Base-by-base conservation (phyloP, 1,140 invertebrate species). In the Rhynchophorus ferrugineus region DNA sequence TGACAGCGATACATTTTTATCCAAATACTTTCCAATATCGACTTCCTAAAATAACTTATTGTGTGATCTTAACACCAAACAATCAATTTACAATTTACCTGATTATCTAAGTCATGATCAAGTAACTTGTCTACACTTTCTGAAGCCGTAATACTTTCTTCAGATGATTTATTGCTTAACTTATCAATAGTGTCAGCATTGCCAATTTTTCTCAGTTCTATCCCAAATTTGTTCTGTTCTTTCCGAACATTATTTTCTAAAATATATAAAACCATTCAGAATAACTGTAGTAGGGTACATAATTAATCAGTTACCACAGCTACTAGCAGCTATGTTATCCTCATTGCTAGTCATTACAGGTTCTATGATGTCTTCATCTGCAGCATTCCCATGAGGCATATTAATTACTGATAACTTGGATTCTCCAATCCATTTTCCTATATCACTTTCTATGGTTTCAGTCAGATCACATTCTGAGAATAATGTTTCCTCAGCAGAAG, bases 1-100 rank as follows among this genome's bases (percentile, higher is more conserved):
- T 44, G 84, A 75, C 0, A 94, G 62, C 0, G 85, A 77, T 3
- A 83, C 68, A 58, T 84, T 80, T 6, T 72, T 66, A 62, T 89
- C 87, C 7, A 72, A 69, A 16, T 81, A 76, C 21, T 71, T 70
- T 1, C 87, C 87, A 56, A 90, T 80, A 48, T 82, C 75, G 35
- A 78, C 66, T 66, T 78, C 68, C 46, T 71, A 65, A 38, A 69
- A 67, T 34, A 62, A 54, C 33, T 61, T 49, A 19, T 9, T 33
- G n/a, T 2, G 33, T 7, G 13, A 33, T 22, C 2, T 22, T 18
- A 21, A 21, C 11, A 5, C 11, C 2, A 39, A 18, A 41, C 3
- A 41, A 41, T 5, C 38, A 41, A 41, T 36, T 36, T 36, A 44
- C 17, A 51, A 16, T 42, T 49, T 51, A 57, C 66, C 36, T 69